Evolutionary conservation across 2,113 vertebrate genomes (phyloP).

Genomic region (Takifugu flavidus): DNA sequence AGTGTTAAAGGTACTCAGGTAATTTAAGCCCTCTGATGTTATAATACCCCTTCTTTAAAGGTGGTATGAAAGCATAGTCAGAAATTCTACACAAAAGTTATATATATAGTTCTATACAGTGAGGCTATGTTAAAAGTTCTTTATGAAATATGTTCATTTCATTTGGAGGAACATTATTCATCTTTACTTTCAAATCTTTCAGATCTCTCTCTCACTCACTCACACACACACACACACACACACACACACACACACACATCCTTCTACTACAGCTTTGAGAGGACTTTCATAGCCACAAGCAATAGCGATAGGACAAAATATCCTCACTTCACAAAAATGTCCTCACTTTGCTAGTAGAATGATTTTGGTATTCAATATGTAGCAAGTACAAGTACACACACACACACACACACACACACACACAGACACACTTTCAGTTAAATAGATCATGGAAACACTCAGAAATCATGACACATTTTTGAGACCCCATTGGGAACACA

Average conservation of each 20-base stretch:
- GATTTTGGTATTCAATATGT: no score
- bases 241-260: no score
- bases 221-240: constrained; percentile 10
- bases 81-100: constrained; percentile 25
- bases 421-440: no score
- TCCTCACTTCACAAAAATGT: no score
- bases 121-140: constrained; percentile 15
- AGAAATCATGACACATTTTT: no score
- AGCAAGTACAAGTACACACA: no score
- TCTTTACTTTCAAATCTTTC: constrained; percentile 38
- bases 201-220: background rate
- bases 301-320: no score
- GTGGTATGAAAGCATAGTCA: constrained; percentile 33
- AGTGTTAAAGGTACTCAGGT: constrained; percentile 70
- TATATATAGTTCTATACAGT: background rate
- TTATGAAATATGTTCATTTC: constrained; percentile 30
- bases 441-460: no score
- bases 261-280: no score
- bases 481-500: constrained; percentile 20
- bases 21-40: constrained; percentile 57
- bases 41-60: constrained; percentile 42
- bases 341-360: no score
- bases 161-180: constrained; percentile 2
- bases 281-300: no score
- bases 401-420: no score